Base-by-base conservation (phyloP, 2,888 invertebrate species). In the Apocheima hispidaria region DNA sequence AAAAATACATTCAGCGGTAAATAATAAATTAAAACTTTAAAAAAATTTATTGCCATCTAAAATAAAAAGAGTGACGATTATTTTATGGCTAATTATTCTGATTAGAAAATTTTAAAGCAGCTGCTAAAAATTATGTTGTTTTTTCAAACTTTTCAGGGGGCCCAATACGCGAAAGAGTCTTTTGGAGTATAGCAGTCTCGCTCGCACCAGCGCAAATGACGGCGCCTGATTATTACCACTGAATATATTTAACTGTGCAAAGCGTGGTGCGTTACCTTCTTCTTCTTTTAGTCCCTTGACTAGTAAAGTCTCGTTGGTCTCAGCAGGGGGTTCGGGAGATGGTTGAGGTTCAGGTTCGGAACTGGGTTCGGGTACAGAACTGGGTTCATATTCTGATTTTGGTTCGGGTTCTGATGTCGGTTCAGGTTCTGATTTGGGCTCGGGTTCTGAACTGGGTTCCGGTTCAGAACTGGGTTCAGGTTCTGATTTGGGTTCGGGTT, bases 231-330 rank as follows among this genome's bases (percentile, higher is more conserved):
- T 12, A 40, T 56, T 57, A 53, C 40, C 48, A 62, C 61, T 62
- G 61, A 57, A 62, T 20, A 35, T 56, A 61, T 38, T 61, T 49
- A 6, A 2, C 50, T 69, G 79, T 82, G 87, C 88, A 67, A 90
- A 89, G 88, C 87, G 53, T 64, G 65, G 86, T 87, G 89, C 86
- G 74, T 92, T 91, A 92, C 92, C 92, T 92, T 87, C 80, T 71
- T 92, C 89, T 78, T 92, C 91, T 74, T 71, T 86, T 72, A 92
- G 88, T 85, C 92, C 92, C 80, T 91, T 92, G 79, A 92, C 92
- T 83, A 91, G 86, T 81, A 92, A 88, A 77, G 78, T 86, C 82
- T 87, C 90, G 1, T 90, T 86, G 0, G 92, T 83, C 53, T 87
- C 84, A 0, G 93, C 82, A 59, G 60, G 44, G 30, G 88, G 77